Conservation (phyloP, 2,113 vertebrate species). For the Sula dactylatra region DNA sequence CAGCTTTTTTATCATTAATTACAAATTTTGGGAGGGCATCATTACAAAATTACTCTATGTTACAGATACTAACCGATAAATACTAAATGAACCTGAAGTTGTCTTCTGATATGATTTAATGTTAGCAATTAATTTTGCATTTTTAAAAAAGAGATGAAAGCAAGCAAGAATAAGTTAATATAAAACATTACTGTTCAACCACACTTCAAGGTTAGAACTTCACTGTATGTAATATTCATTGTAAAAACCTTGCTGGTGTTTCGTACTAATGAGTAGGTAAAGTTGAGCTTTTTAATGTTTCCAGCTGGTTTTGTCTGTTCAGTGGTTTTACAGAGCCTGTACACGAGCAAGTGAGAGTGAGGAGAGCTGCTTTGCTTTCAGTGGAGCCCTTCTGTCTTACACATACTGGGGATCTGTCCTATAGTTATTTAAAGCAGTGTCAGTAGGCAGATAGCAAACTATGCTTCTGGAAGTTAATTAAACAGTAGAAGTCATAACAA, state of each 20-base stretch:
- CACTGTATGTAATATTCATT: conserved; percentile 31
- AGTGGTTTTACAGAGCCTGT: not conserved
- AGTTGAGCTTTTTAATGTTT: not conserved
- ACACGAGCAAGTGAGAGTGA: not conserved
- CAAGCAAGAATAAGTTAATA: conserved; percentile 43
- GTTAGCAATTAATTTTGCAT: conserved; percentile 58
- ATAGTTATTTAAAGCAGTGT: conserved; percentile 7
- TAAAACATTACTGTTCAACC: conserved; percentile 33
- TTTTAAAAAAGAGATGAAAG: conserved; percentile 46
- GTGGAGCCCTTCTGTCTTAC: not conserved
- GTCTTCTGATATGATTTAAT: conserved; percentile 42
- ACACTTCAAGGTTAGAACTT: conserved; percentile 45
- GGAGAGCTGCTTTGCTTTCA: not conserved
- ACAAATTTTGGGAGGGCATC: conserved; percentile 27
- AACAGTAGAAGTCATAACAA: conserved; percentile 20
- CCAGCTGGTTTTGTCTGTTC: conserved; percentile 16
- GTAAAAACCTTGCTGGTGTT: conserved; percentile 19
- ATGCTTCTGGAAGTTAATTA: conserved; percentile 56
- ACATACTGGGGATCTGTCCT: not conserved
- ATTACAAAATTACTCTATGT: conserved; percentile 36
- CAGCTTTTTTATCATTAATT: conserved; percentile 6
- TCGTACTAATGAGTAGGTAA: conserved; percentile 41
- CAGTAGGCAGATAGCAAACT: conserved; percentile 7
- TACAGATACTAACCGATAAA: conserved; percentile 33
- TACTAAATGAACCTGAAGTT: conserved; percentile 57